Conservation (phyloP, 23 tunicate genomes). For the Styela plicata region DNA sequence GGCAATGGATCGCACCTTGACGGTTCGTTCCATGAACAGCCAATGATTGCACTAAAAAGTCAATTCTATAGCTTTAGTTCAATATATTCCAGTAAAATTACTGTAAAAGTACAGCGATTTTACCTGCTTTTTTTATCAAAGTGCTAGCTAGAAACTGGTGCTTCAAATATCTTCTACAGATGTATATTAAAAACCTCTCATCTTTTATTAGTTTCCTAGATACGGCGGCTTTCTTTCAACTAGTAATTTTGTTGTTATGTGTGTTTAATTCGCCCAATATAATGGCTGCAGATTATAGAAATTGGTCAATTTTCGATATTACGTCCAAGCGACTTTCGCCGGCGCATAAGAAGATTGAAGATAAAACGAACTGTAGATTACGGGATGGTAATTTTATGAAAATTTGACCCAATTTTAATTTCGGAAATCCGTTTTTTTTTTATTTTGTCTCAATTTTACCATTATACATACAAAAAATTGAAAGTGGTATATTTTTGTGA, state of each 20-base stretch:
- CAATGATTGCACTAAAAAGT: too few relatives aligned
- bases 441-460: too few relatives aligned
- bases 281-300: background rate
- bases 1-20: too few relatives aligned
- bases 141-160: too few relatives aligned
- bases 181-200: background rate
- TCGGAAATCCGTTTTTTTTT: background rate
- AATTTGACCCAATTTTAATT: background rate
- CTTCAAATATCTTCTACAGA: too few relatives aligned
- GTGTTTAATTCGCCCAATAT: background rate
- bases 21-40: too few relatives aligned
- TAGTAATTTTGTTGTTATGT: background rate
- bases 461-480: too few relatives aligned
- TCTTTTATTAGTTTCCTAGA: background rate
- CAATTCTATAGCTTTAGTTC: too few relatives aligned
- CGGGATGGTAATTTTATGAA: background rate
- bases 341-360: background rate
- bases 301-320: background rate
- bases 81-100: too few relatives aligned
- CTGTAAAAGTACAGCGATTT: too few relatives aligned
- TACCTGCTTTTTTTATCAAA: too few relatives aligned
- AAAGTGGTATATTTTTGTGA: too few relatives aligned
- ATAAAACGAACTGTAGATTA: background rate
- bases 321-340: background rate
- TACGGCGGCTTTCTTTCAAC: background rate